Percentiles rank a stretch among this genome's conserved stretches.
Conservation (phyloP, 2,888 invertebrate genomes). For the Chrysina gloriosa region DNA sequence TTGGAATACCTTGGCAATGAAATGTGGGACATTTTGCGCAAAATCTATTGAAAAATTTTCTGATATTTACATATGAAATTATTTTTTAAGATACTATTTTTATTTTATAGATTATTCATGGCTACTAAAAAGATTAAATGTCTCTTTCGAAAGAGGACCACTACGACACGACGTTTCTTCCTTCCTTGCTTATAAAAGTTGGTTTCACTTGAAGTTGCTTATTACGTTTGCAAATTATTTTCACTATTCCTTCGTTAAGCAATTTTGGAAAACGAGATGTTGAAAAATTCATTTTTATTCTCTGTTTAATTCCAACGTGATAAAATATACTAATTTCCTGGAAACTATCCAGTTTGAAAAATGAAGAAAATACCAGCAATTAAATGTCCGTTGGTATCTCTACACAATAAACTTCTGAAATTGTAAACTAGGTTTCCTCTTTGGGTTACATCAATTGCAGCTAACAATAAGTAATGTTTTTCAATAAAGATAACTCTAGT, state of each 20-base stretch:
- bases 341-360: conserved; percentile 68
- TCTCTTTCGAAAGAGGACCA: too few species aligned
- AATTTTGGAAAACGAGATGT: conserved; percentile 71
- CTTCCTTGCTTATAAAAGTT: too few species aligned
- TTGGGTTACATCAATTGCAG: conserved; percentile 87
- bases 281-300: conserved; percentile 81
- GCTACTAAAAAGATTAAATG: too few species aligned
- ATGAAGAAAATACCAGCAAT: conserved; percentile 89
- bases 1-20: too few species aligned
- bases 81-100: too few species aligned
- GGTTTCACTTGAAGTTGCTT: conserved; percentile 74
- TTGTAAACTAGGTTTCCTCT: conserved; percentile 90
- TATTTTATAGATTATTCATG: too few species aligned
- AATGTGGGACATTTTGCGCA: too few species aligned
- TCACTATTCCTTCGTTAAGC: conserved; percentile 71
- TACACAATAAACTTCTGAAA: conserved; percentile 81
- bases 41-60: too few species aligned
- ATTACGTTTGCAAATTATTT: conserved; percentile 76
- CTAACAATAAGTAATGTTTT: conserved; percentile 81
- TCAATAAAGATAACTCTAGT: conserved; percentile 85
- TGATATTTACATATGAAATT: too few species aligned
- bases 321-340: conserved; percentile 84
- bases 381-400: conserved; percentile 86
- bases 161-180: too few species aligned
- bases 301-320: conserved; percentile 73